Evolutionary conservation across 2,113 vertebrate genomes (phyloP), one percentile per base, ranked within the genome.

Genomic region (Spea bombifrons): DNA sequence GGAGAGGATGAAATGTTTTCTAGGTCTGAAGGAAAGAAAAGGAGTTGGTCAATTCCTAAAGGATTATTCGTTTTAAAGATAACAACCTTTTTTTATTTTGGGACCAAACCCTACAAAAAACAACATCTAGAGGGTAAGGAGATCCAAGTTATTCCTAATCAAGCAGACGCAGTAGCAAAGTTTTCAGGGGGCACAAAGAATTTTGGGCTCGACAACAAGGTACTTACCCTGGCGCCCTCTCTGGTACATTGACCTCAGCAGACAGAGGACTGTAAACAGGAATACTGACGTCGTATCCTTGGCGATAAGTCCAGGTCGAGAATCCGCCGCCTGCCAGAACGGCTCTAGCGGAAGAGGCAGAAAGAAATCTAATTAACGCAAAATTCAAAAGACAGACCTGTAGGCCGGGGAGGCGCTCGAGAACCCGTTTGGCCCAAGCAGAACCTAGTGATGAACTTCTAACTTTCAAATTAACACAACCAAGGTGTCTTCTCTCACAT

Each of bases 211-310:
- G 3, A 10, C 4, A n/a, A 4, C 15, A 9, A 4, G 17, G 61
- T 16, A 57, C 93, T 95, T 90, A 99, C 97, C 97, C 96, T 0
- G 93, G 94, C 81, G 91, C 94, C 84, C 90, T 93, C 79, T 95
- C 95, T 10, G 93, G 94, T 63, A 99, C 88, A 66, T 95, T 92
- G 65, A 96, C 94, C 81, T 97, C 95, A 1, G 86, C 92, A 0
- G 96, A 98, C 49, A 98, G 82, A 0, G 95, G 94, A 81, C 97
- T 99, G 83, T 96, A 99, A 50, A 99, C 96, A 13, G 97, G 97
- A 86, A 98, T 96, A 85, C 97, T 98, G 92, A 99, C 94, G 43
- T 99, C 97, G 1, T 99, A 99, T 83, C 97, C 97, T 86, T 98
- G 97, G 77, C 97, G 91, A 84, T 99, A 99, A 15, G 97, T 99